Evolutionary conservation across 2,113 vertebrate species (phyloP).

Genomic region (Vulpes vulpes): DNA sequence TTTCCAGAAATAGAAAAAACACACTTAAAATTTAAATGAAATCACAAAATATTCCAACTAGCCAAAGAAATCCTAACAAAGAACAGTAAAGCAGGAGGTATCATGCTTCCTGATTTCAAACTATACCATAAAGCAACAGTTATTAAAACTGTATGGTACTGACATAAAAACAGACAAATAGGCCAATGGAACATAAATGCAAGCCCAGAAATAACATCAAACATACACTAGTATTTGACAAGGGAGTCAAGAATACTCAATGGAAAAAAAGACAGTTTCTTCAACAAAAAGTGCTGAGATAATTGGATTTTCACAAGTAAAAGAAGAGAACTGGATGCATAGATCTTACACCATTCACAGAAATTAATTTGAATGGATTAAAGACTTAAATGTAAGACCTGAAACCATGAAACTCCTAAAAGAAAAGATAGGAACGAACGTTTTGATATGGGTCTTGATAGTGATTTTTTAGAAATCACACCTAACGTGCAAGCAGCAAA

Average conservation of each 20-base stretch:
- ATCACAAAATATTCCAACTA: background rate
- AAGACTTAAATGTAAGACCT: background rate
- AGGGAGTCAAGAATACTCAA: background rate
- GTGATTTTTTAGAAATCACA: background rate
- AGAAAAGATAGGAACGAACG: background rate
- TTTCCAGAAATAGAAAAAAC: background rate
- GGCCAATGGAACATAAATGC: background rate
- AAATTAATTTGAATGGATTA: background rate
- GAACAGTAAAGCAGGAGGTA: background rate
- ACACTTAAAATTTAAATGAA: background rate
- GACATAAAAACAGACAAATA: background rate
- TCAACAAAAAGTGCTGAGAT: background rate
- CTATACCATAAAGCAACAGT: background rate
- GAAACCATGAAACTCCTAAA: background rate
- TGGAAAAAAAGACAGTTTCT: background rate
- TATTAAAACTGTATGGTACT: background rate
- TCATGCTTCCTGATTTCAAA: background rate
- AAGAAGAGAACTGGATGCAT: background rate
- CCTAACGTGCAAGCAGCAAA: background rate
- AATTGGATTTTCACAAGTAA: background rate
- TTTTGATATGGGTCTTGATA: background rate
- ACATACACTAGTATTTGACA: background rate
- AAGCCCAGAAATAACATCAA: background rate
- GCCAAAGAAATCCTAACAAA: background rate
- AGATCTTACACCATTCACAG: background rate